Percentiles rank a stretch among this genome's conserved stretches.
Conservation (phyloP, 2,113 vertebrate species). For the Sterna hirundo region DNA sequence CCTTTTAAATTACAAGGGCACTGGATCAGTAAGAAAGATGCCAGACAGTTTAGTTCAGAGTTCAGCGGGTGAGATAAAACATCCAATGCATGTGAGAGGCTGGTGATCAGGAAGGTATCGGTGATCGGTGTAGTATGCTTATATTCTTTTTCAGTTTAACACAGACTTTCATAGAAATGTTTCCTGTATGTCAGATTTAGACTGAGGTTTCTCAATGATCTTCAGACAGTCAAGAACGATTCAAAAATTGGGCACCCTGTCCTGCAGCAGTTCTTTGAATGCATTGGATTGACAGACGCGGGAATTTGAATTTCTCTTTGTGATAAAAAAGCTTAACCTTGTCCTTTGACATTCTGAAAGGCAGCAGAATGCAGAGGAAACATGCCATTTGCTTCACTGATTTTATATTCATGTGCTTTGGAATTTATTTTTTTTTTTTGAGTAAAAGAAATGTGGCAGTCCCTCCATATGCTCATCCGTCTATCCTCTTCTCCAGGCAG, state of each 20-base stretch:
- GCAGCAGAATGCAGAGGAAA: neutral
- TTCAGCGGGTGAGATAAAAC: neutral
- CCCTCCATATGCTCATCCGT: neutral
- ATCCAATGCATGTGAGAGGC: neutral
- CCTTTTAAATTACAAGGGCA: neutral
- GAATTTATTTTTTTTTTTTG: neutral
- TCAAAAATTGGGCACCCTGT: neutral
- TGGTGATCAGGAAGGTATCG: neutral
- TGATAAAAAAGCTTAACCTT: neutral
- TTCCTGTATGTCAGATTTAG: neutral
- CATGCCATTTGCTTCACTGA: neutral
- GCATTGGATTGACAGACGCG: neutral
- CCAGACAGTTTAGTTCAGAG: neutral
- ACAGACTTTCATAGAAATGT: neutral
- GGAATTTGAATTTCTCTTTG: neutral
- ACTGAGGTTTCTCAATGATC: neutral
- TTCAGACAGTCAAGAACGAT: neutral
- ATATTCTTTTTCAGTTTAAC: neutral
- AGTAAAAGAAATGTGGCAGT: neutral
- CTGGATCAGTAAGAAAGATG: neutral
- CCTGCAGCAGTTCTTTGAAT: neutral
- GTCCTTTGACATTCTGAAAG: neutral
- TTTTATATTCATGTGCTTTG: neutral
- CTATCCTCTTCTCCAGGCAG: neutral
- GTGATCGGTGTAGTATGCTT: neutral